Base-by-base conservation (phyloP, 1,140 invertebrate species). In the Rhysida immarginata region DNA sequence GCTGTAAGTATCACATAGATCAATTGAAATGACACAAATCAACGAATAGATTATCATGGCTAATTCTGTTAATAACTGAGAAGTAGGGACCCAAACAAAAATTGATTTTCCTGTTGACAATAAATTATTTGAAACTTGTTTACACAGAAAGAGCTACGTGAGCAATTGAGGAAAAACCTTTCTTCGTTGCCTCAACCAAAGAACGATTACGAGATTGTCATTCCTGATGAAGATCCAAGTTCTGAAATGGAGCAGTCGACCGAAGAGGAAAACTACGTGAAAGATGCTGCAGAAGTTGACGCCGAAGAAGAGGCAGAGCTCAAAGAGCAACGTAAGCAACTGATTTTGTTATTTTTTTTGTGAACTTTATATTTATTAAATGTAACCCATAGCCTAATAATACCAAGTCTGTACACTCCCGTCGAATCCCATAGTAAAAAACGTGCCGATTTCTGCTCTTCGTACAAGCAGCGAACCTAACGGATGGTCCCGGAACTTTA, bases 141-240 rank as follows among this genome's bases (percentile, higher is more conserved):
- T n/a, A n/a, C n/a, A n/a, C 58, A 79, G 75, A 59, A 55, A 60
- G 61, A 66, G 52, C 59, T 80, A 5, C 83, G 81, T 64, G 80
- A 85, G 46, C 80, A 86, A 44, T 74, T 98, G 11, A 77, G 79
- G 45, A 77, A 79, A 54, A 83, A 84, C 1, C 70, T 98, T 14
- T 81, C 80, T 27, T 72, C 81, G 11, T 71, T 99, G 54, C 96
- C 96, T 2, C 67, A 78, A 25, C 96, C 96, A 0, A 84, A 85
- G 58, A 98, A 99, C 70, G 95, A 99, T 72, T 99, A 95, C 72
- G 95, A 99, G 73, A 96, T 99, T 66, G 92, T 98, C 43, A 84
- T 97, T 11, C 90, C 92, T 0, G 89, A 95, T 58, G 80, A 86
- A 41, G 87, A 93, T 61, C 73, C 77, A 24, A 75, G 75, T 14